phyloP scores from a whole-genome alignment of 1,140 invertebrate species.

The Pseudomyrmex dendroicus region DNA sequence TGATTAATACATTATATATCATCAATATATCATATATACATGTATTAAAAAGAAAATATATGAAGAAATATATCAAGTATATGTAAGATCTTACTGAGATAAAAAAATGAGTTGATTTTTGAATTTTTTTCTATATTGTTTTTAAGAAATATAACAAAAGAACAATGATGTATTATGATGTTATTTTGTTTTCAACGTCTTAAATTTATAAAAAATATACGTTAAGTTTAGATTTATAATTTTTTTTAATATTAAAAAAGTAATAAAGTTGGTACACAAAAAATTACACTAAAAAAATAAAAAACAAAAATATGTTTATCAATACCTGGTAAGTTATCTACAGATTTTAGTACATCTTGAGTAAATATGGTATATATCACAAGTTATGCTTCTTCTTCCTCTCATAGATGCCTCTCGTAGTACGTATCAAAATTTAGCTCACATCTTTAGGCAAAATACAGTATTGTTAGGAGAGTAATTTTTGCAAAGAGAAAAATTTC shows the following conservation, averaged over 20 bases:
- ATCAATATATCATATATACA: conserved; percentile 73
- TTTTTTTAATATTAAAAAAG: too few relatives aligned
- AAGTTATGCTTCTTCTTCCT: neutral
- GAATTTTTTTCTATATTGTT: too few relatives aligned
- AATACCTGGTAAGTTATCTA: neutral
- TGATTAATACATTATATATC: conserved; percentile 81
- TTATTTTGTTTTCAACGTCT: too few relatives aligned
- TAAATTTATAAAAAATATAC: too few relatives aligned
- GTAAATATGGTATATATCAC: neutral
- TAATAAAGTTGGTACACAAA: neutral
- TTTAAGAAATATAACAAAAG: too few relatives aligned
- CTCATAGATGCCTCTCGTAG: neutral
- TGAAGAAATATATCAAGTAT: conserved; percentile 78
- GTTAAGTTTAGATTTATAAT: too few relatives aligned
- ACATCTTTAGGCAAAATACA: too few relatives aligned
- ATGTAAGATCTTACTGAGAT: conserved; percentile 52
- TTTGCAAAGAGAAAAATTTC: too few relatives aligned
- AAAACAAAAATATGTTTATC: neutral
- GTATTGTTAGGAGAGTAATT: too few relatives aligned
- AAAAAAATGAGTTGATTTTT: too few relatives aligned
- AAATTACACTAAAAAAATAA: neutral
- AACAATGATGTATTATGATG: too few relatives aligned
- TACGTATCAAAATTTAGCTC: too few relatives aligned
- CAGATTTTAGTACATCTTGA: neutral
- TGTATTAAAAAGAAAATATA: conserved; percentile 78